Evolutionary conservation across 1,140 invertebrate genomes (phyloP).

Genomic region (Leptopilina boulardi): DNA sequence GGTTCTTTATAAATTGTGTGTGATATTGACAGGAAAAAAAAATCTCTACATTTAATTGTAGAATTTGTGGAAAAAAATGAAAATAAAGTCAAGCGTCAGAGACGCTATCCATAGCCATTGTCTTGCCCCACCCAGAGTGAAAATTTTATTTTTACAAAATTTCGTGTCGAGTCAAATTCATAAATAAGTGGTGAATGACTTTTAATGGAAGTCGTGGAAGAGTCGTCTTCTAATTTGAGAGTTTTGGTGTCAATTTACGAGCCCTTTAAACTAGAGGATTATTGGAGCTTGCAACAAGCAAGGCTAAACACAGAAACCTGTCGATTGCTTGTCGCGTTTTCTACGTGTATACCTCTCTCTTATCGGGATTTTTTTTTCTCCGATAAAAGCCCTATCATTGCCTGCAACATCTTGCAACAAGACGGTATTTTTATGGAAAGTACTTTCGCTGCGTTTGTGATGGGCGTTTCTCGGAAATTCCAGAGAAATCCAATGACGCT

Average conservation of each 20-base stretch:
- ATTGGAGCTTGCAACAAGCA: background rate
- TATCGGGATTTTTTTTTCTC: conserved; percentile 3
- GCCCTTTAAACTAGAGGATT: background rate
- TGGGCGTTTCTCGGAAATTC: conserved; percentile 29
- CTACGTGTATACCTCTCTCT: background rate
- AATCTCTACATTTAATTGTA: background rate
- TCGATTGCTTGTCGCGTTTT: conserved; percentile 2
- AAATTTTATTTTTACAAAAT: conserved; percentile 23
- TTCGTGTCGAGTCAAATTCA: background rate
- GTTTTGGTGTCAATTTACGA: background rate
- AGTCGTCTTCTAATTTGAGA: background rate
- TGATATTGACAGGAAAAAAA: background rate
- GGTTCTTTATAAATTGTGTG: background rate
- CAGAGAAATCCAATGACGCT: conserved; percentile 21
- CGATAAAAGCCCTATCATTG: background rate
- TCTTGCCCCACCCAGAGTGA: conserved; percentile 56
- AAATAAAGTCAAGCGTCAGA: conserved; percentile 59
- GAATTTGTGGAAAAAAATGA: conserved; percentile 7
- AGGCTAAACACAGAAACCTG: background rate
- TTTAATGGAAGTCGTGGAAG: background rate
- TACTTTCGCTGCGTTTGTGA: conserved; percentile 16
- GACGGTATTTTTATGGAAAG: conserved; percentile 48
- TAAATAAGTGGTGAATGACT: background rate
- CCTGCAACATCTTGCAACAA: conserved; percentile 31
- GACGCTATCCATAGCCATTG: conserved; percentile 64